phyloP scores from a whole-genome alignment of 1,140 invertebrate genomes.

The Forficula auricularia region DNA sequence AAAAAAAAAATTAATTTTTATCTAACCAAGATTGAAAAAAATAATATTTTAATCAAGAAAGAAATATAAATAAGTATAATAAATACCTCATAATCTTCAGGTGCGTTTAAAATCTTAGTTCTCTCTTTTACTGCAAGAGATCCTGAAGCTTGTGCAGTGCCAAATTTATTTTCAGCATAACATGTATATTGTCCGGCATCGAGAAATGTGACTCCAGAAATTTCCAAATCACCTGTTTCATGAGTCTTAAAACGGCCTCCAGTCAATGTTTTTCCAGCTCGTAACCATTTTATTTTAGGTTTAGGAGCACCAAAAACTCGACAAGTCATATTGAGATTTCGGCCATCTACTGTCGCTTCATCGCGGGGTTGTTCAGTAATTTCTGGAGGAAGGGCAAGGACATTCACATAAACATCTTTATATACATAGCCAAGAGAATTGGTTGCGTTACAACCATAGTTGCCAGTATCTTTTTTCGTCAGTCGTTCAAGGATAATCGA shows the following conservation, averaged over 20 bases:
- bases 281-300: constrained; percentile 85
- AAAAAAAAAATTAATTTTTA: no score
- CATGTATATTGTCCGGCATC: constrained; percentile 84
- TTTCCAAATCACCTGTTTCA: constrained; percentile 66
- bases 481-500: constrained; percentile 69
- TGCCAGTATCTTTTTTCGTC: constrained; percentile 79
- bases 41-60: no score
- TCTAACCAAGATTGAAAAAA: no score
- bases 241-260: constrained; percentile 61
- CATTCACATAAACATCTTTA: constrained; percentile 94
- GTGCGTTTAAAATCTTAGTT: constrained; percentile 67
- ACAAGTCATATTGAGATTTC: constrained; percentile 67
- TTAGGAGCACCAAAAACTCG: constrained; percentile 90
- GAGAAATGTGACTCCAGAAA: constrained; percentile 60
- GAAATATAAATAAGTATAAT: no score
- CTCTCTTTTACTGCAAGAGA: constrained; percentile 66
- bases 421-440: constrained; percentile 96
- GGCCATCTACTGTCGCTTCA: constrained; percentile 65
- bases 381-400: constrained; percentile 77
- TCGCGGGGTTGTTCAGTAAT: constrained; percentile 68
- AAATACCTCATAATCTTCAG: constrained; percentile 75
- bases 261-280: constrained; percentile 60
- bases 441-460: constrained; percentile 97
- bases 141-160: constrained; percentile 54
- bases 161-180: constrained; percentile 84